phyloP scores from a whole-genome alignment of 2,797 vertebrate genomes.

The Sebastes oblongus region DNA sequence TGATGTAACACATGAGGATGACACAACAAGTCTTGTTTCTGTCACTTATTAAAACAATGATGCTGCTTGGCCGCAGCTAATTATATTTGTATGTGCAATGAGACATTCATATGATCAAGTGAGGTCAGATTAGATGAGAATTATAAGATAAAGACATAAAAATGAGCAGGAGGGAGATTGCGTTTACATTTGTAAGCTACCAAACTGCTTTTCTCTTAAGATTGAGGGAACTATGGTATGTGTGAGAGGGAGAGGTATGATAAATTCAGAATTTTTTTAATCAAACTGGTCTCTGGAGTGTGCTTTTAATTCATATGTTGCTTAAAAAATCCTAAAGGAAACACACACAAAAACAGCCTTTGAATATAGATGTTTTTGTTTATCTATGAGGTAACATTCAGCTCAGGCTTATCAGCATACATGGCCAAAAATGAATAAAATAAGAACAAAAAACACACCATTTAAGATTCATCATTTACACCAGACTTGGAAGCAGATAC shows the following conservation, averaged over 20 bases:
- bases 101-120: background rate
- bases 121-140: slow-evolving; percentile 9
- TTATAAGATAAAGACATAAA: background rate
- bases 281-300: background rate
- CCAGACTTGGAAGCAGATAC: slow-evolving; percentile 83
- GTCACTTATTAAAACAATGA: slow-evolving; percentile 11
- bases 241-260: background rate
- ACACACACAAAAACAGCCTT: background rate
- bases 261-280: background rate
- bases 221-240: background rate
- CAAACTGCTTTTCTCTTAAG: background rate
- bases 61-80: background rate
- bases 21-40: slow-evolving; percentile 28
- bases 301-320: background rate
- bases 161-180: background rate
- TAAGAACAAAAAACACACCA: background rate
- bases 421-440: background rate
- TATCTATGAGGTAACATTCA: background rate
- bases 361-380: background rate
- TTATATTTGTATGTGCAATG: background rate
- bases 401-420: background rate
- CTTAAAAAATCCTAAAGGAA: background rate
- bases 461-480: slow-evolving; percentile 35
- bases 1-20: slow-evolving; percentile 42
- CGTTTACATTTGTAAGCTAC: background rate